These are phyloP conservation scores for Fissipunctia ypsillon DNA, from an alignment of 2,888 invertebrate genomes.

Conservation along the genomic window DNA sequence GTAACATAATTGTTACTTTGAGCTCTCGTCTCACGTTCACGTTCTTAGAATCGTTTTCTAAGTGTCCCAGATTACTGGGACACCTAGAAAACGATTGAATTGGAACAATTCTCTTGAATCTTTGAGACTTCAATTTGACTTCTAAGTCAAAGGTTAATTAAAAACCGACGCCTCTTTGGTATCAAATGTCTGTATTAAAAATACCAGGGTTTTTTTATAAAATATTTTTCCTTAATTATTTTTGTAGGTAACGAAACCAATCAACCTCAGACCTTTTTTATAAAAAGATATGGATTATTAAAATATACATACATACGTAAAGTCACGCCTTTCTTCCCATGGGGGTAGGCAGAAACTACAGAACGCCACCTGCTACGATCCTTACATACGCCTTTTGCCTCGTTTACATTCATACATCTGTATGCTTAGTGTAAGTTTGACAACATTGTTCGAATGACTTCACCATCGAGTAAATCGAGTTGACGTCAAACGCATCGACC, in stretches of 20 bases:
- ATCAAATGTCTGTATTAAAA: conserved; percentile 22
- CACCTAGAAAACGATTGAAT: conserved; percentile 33
- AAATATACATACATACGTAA: not conserved
- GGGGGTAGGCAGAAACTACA: not conserved
- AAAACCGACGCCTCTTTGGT: conserved; percentile 3
- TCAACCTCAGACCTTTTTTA: not conserved
- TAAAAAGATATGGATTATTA: not conserved
- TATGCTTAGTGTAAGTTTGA: too few relatives aligned
- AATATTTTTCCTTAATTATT: conserved; percentile 10
- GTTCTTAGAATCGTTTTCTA: too few relatives aligned
- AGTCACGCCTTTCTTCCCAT: too few relatives aligned
- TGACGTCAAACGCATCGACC: too few relatives aligned
- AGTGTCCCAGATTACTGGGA: conserved; percentile 38
- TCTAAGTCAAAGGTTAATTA: not conserved
- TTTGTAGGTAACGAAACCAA: conserved; percentile 40
- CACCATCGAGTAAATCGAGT: too few relatives aligned
- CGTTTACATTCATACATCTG: not conserved
- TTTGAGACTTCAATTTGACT: not conserved
- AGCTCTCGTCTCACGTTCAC: too few relatives aligned
- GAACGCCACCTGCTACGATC: not conserved
- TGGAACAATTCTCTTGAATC: conserved; percentile 7
- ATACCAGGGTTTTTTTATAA: conserved; percentile 4
- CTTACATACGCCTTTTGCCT: too few relatives aligned
- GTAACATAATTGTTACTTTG: too few relatives aligned
- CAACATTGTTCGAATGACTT: too few relatives aligned